These are phyloP conservation scores for Oryzaephilus surinamensis DNA, from an alignment of 1,140 invertebrate genomes.

Conservation along the genomic window DNA sequence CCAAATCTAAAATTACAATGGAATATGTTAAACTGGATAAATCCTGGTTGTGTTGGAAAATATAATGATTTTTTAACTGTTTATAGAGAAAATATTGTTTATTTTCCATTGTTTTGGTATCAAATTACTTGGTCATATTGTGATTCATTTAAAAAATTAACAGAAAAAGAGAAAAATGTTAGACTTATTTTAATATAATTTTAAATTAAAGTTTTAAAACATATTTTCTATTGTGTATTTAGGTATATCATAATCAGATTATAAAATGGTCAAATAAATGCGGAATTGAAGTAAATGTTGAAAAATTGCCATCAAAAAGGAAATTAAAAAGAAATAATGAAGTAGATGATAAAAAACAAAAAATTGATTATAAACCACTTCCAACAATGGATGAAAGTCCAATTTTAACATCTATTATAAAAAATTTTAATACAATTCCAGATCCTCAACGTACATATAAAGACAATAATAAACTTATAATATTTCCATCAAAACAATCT, in stretches of 20 bases:
- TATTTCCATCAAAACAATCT: neutral
- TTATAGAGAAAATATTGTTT: slow-evolving; percentile 20
- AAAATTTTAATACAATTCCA: slow-evolving; percentile 6
- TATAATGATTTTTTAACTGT: slow-evolving; percentile 22
- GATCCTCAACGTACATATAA: neutral
- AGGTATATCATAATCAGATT: no score
- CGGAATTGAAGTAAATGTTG: neutral
- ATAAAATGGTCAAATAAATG: no score
- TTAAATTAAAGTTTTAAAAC: no score
- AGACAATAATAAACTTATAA: neutral
- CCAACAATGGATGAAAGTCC: slow-evolving; percentile 7
- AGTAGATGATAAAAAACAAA: neutral
- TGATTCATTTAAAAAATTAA: slow-evolving; percentile 16
- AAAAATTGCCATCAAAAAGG: neutral
- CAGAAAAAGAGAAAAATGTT: neutral
- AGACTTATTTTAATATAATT: neutral
- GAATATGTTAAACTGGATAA: slow-evolving; percentile 26
- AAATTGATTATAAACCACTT: neutral
- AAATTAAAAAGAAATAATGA: neutral
- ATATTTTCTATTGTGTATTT: no score
- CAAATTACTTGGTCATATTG: slow-evolving; percentile 25
- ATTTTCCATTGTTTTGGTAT: slow-evolving; percentile 23
- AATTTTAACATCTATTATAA: slow-evolving; percentile 6
- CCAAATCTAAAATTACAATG: slow-evolving; percentile 29
- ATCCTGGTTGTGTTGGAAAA: slow-evolving; percentile 24